A percentile compares a stretch with the other conserved stretches of the same genome.
phyloP scores from a whole-genome alignment of 2,113 vertebrate genomes.

The Copsychus sechellarum region DNA sequence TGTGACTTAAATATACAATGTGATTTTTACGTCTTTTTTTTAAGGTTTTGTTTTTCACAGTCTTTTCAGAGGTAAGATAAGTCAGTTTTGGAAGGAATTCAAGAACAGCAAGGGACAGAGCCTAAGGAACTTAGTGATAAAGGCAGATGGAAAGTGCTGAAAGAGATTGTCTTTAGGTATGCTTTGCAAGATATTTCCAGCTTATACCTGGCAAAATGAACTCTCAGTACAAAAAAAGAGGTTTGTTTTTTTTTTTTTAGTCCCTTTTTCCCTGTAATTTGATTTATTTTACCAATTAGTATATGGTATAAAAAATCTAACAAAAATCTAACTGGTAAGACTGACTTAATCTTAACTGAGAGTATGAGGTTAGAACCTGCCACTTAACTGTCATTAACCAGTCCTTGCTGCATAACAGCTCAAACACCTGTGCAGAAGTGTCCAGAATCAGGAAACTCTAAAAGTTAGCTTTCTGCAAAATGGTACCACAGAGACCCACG shows the following conservation, averaged over 20 bases:
- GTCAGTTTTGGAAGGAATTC: neutral
- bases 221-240: neutral
- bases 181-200: neutral
- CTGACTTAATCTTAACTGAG: neutral
- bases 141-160: neutral
- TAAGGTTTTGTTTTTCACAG: slow-evolving; percentile 11
- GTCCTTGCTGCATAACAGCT: neutral
- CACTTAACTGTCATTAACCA: neutral
- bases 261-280: neutral
- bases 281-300: neutral
- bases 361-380: neutral
- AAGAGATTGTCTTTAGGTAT: neutral
- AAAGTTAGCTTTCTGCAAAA: neutral
- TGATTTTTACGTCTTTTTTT: neutral
- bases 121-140: neutral
- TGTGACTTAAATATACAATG: neutral
- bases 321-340: neutral
- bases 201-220: neutral
- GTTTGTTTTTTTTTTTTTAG: neutral
- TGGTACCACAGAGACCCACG: neutral
- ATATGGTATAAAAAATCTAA: neutral
- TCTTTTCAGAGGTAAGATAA: neutral
- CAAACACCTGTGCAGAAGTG: neutral
- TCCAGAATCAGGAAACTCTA: neutral
- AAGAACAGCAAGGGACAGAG: neutral